Evolutionary conservation across 2,888 invertebrate species (phyloP).

Genomic region (Orthosia incerta): DNA sequence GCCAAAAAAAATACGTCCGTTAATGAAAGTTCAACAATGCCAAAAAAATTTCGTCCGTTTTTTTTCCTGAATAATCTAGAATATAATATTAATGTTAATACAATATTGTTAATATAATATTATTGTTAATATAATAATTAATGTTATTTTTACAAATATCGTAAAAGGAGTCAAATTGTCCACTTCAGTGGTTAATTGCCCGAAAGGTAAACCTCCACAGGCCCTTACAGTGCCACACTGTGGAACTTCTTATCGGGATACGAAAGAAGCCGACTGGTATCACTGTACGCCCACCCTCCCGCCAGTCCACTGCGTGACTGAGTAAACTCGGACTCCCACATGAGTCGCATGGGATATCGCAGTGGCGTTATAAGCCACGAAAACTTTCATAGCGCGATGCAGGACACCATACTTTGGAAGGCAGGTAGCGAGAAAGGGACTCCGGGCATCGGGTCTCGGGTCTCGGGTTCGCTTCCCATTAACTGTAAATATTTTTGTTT

Average conservation of each 20-base stretch:
- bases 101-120: no score
- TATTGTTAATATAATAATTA: no score
- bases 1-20: no score
- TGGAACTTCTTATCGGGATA: no score
- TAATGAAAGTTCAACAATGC: no score
- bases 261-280: no score
- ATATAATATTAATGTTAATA: no score
- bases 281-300: neutral
- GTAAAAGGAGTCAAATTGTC: slow-evolving; percentile 11
- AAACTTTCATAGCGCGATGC: slow-evolving; percentile 5
- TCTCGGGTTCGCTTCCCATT: neutral
- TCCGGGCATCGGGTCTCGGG: neutral
- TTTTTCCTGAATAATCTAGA: no score
- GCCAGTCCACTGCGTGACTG: neutral
- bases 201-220: neutral
- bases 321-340: slow-evolving; percentile 3
- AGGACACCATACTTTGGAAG: neutral
- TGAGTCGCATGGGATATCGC: rapidly evolving
- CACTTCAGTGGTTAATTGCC: neutral
- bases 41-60: no score
- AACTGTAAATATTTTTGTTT: neutral
- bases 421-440: neutral
- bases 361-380: neutral
- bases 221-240: no score
- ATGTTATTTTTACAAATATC: neutral